These are phyloP conservation scores for Drosophila yakuba DNA, from an alignment of 1,140 invertebrate genomes.

Conservation along the genomic window DNA sequence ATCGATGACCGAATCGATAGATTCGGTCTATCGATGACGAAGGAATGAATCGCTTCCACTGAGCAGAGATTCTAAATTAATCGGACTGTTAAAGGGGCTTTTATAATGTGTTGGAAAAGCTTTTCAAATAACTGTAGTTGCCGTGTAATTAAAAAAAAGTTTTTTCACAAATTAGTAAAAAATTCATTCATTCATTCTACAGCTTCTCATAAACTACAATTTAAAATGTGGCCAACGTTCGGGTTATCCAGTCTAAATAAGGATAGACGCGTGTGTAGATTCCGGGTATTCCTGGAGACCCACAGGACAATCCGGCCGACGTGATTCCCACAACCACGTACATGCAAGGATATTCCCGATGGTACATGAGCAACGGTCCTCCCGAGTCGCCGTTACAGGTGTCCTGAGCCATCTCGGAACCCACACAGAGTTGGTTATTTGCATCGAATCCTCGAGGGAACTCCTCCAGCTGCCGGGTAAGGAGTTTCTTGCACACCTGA, in stretches of 20 bases:
- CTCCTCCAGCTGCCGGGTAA: conserved; percentile 52
- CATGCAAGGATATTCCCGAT: conserved; percentile 68
- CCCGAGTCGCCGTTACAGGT: conserved; percentile 84
- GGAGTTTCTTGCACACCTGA: conserved; percentile 71
- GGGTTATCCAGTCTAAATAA: conserved; percentile 75
- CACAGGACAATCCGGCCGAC: conserved; percentile 66
- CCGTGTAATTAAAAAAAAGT: too few relatives aligned
- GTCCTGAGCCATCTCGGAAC: conserved; percentile 85
- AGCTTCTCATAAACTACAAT: background rate
- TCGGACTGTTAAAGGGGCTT: background rate
- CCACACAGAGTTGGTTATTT: conserved; percentile 89
- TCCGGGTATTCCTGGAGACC: conserved; percentile 61
- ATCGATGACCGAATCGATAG: conserved; percentile 29
- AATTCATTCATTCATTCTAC: too few relatives aligned
- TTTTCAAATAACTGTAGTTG: too few relatives aligned
- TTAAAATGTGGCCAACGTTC: conserved; percentile 22
- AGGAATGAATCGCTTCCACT: conserved; percentile 3
- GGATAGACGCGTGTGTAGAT: conserved; percentile 72
- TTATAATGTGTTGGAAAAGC: too few relatives aligned
- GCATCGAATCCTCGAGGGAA: conserved; percentile 85
- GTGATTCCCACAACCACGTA: conserved; percentile 76
- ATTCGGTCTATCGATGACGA: conserved; percentile 7
- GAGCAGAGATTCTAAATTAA: background rate
- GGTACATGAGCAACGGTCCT: conserved; percentile 70
- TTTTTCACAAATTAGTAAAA: too few relatives aligned